Percentiles rank a stretch among this genome's conserved stretches.
Evolutionary conservation across 2,797 vertebrate species (phyloP).

Genomic region (Pristis pectinata): DNA sequence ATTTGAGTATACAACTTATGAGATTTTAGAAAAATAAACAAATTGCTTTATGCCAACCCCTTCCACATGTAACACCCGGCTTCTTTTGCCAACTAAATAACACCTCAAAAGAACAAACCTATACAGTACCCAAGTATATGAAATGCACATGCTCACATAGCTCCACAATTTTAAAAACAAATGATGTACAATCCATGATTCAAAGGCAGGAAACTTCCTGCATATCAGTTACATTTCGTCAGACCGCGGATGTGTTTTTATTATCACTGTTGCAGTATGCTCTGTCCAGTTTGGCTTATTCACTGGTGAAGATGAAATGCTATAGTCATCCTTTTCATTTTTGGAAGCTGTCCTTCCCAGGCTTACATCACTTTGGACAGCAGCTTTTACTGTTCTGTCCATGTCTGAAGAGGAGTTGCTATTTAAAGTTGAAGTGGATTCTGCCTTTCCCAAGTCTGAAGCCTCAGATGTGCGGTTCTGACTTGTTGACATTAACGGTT

Average conservation of each 20-base stretch:
- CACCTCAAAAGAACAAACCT: neutral
- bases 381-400: neutral
- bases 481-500: neutral
- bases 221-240: slow-evolving; percentile 63
- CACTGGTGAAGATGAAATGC: slow-evolving; percentile 48
- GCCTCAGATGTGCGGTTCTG: slow-evolving; percentile 14
- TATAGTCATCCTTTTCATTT: slow-evolving; percentile 49
- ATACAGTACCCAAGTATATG: neutral
- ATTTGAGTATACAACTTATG: neutral
- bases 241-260: slow-evolving; percentile 62
- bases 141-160: neutral
- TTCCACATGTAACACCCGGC: too few relatives aligned
- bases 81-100: neutral
- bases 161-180: neutral
- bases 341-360: neutral
- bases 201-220: neutral
- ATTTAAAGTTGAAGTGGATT: neutral
- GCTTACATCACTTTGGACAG: neutral
- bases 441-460: neutral
- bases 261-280: slow-evolving; percentile 60
- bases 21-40: neutral
- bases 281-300: slow-evolving; percentile 65
- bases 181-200: neutral
- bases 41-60: neutral
- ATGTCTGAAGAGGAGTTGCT: slow-evolving; percentile 19